Evolutionary conservation across 2,113 vertebrate species (phyloP), one percentile per base, ranked within the genome.

Genomic region (Alethe castanea): DNA sequence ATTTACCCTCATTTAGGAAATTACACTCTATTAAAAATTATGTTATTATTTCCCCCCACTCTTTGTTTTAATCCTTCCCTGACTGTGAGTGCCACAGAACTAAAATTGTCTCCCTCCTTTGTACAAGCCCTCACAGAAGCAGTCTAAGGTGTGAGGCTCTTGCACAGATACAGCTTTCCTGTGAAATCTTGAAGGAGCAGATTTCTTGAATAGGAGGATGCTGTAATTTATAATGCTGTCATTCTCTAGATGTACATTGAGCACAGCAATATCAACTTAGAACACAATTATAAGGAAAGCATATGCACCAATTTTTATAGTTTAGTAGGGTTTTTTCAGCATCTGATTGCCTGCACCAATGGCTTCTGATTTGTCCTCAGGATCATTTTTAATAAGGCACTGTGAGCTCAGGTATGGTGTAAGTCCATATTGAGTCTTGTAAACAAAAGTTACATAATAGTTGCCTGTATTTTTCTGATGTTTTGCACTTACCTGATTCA

Each of bases 41-140:
- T 19, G 13, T 70, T 12, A 33, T 50, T 4, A 4, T 38, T 36
- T 35, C 2, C 14, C 19, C 3, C 0, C 1, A 3, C 1, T 2
- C 2, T 5, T 13, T 22, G 7, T 31, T 67, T 65, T 11, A 48
- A 33, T 80, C 24, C 5, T 8, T 65, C 6, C 29, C 24, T 59
- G 29, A 59, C 11, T 61, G 28, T 59, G 35, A 67, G 4, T 0
- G 1, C 15, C 33, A 40, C 3, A 4, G 8, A 50, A 29, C 26
- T 64, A 13, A 80, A 78, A 44, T 22, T 57, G 19, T 59, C 4
- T 29, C 18, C 18, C 64, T 14, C 23, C 19, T 79, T 86, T 69
- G 10, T 36, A 45, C 19, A 28, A 12, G 18, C 20, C 33, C 25
- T 74, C 54, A 25, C 14, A 62, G 12, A 65, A 47, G 6, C 3